phyloP scores from a whole-genome alignment of 2,888 invertebrate genomes.

The Cerastoderma edule region DNA sequence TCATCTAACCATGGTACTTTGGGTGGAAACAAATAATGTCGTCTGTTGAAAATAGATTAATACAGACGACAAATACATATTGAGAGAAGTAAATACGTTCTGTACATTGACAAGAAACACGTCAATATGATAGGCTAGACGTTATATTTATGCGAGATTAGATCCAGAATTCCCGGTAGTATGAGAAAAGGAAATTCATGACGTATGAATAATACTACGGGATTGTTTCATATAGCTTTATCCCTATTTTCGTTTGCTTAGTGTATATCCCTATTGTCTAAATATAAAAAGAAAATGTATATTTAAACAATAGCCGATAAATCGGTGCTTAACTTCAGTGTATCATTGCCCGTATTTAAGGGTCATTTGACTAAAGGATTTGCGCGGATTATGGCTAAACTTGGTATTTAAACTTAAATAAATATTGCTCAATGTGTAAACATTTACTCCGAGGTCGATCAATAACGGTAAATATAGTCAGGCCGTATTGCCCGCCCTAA shows the following conservation, averaged over 20 bases:
- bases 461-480: slow-evolving; percentile 23
- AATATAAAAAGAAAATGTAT: too few relatives aligned
- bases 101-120: slow-evolving; percentile 1
- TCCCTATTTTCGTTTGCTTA: neutral
- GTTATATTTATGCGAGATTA: slow-evolving; percentile 16
- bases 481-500: slow-evolving; percentile 11
- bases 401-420: slow-evolving; percentile 30
- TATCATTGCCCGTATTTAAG: slow-evolving; percentile 24
- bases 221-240: too few relatives aligned
- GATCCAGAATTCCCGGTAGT: slow-evolving; percentile 3
- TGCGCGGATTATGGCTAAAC: slow-evolving; percentile 23
- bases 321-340: slow-evolving; percentile 39
- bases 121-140: slow-evolving; percentile 7
- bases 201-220: slow-evolving; percentile 19
- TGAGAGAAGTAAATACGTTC: slow-evolving; percentile 18
- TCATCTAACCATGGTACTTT: too few relatives aligned
- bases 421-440: slow-evolving; percentile 28
- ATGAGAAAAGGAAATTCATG: slow-evolving; percentile 2
- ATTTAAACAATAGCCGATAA: neutral
- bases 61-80: slow-evolving; percentile 11
- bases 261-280: slow-evolving; percentile 5
- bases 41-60: slow-evolving; percentile 23
- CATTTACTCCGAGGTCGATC: slow-evolving; percentile 24
- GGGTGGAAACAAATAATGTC: slow-evolving; percentile 3
- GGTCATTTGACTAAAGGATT: slow-evolving; percentile 38